Evolutionary conservation across 2,113 vertebrate species (phyloP).

Genomic region (Pimephales promelas): DNA sequence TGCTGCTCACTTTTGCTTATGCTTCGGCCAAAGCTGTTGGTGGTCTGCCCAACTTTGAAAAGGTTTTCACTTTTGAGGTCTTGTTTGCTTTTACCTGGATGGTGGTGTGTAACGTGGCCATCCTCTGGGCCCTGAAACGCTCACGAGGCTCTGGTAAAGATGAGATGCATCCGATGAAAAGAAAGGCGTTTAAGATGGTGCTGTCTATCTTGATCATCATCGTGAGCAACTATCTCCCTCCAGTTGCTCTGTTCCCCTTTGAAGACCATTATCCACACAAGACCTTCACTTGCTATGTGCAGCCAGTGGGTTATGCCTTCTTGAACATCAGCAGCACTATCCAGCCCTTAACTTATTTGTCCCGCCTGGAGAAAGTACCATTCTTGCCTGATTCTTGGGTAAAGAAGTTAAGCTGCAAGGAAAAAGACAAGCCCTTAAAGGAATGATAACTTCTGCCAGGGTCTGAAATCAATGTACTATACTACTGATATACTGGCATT

Average conservation of each 20-base stretch:
- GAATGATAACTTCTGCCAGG: slow-evolving; percentile 28
- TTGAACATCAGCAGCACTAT: slow-evolving; percentile 79
- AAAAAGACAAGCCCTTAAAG: slow-evolving; percentile 14
- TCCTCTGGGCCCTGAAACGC: slow-evolving; percentile 72
- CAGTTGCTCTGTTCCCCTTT: slow-evolving; percentile 75
- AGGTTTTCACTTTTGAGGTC: slow-evolving; percentile 74
- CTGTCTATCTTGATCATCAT: slow-evolving; percentile 74
- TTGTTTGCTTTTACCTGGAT: slow-evolving; percentile 73
- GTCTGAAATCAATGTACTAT: background rate
- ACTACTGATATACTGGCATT: background rate
- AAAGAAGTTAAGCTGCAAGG: slow-evolving; percentile 55
- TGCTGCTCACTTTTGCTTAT: slow-evolving; percentile 73
- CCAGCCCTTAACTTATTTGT: slow-evolving; percentile 75
- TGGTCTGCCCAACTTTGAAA: slow-evolving; percentile 73
- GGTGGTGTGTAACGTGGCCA: slow-evolving; percentile 71
- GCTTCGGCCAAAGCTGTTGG: slow-evolving; percentile 70
- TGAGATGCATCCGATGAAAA: slow-evolving; percentile 80
- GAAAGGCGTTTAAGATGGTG: slow-evolving; percentile 77
- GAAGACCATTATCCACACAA: slow-evolving; percentile 68
- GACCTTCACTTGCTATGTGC: slow-evolving; percentile 75
- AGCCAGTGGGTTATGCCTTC: slow-evolving; percentile 73
- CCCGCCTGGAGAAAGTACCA: slow-evolving; percentile 71
- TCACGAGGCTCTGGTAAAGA: slow-evolving; percentile 70
- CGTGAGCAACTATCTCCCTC: slow-evolving; percentile 76
- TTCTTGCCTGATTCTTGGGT: slow-evolving; percentile 61